phyloP scores from a whole-genome alignment of 2,888 invertebrate genomes.

The Bugulina stolonifera region DNA sequence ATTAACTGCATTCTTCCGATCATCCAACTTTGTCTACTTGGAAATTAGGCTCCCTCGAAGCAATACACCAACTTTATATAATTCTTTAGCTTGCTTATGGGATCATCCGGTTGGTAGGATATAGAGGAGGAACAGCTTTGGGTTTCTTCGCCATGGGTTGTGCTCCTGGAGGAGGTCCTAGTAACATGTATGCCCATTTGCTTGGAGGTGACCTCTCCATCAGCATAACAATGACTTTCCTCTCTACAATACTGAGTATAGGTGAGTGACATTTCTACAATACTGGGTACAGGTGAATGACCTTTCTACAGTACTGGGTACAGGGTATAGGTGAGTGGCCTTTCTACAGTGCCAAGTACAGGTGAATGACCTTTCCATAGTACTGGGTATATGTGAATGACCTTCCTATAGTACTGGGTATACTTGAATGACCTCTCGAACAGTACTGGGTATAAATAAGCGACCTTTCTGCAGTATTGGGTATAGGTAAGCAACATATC shows the following conservation, averaged over 20 bases:
- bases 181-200: slow-evolving; percentile 90
- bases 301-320: background rate
- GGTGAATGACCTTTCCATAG: background rate
- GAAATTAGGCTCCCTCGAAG: too few relatives aligned
- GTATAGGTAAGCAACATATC: slow-evolving; percentile 69
- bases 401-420: slow-evolving; percentile 76
- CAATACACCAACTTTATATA: too few relatives aligned
- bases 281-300: background rate
- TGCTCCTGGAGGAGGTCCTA: slow-evolving; percentile 70
- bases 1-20: too few relatives aligned
- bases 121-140: slow-evolving; percentile 41
- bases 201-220: slow-evolving; percentile 86
- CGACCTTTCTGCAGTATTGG: slow-evolving; percentile 70
- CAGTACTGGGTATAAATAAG: background rate
- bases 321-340: background rate
- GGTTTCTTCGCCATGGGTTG: slow-evolving; percentile 55
- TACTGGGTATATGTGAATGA: background rate
- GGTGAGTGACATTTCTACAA: slow-evolving; percentile 56
- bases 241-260: slow-evolving; percentile 80
- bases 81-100: slow-evolving; percentile 28
- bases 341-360: background rate
- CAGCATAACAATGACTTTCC: slow-evolving; percentile 88
- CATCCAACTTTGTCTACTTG: too few relatives aligned
- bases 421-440: slow-evolving; percentile 64
- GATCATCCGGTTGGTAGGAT: slow-evolving; percentile 4